A percentile compares a stretch with the other conserved stretches of the same genome.
phyloP scores from a whole-genome alignment of 1,140 invertebrate species.

The Meteorus sp. region DNA sequence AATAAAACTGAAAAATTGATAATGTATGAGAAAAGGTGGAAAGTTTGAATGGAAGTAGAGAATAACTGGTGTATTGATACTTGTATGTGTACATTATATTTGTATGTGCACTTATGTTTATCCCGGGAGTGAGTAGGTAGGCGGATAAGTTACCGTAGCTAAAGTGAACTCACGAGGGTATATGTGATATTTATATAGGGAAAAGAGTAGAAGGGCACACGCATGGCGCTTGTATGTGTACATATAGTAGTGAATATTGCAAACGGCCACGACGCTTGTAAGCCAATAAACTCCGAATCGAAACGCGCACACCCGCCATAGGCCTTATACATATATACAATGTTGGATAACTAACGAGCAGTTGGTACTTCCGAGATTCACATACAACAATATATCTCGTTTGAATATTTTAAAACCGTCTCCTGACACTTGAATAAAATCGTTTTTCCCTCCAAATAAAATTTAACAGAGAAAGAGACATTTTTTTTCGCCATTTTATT shows the following conservation, averaged over 20 bases:
- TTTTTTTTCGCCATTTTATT: no score
- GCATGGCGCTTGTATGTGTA: no score
- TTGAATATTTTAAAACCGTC: no score
- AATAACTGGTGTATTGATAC: no score
- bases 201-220: constrained; percentile 8
- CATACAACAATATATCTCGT: no score
- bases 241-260: not conserved
- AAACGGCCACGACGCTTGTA: not conserved
- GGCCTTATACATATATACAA: no score
- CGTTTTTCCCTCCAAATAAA: no score
- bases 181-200: not conserved
- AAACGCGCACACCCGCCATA: constrained; percentile 14
- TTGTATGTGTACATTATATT: no score
- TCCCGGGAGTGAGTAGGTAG: constrained; percentile 15
- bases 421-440: constrained; percentile 2
- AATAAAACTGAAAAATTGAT: no score
- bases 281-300: constrained; percentile 19
- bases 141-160: constrained; percentile 20
- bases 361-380: not conserved
- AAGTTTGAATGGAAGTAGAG: no score
- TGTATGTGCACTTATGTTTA: not conserved
- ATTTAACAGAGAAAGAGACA: no score
- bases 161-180: not conserved
- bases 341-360: constrained; percentile 19
- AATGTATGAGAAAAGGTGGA: no score